A percentile compares a stretch with the other conserved stretches of the same genome.
Conservation (phyloP, 2,797 vertebrate genomes). For the Eulemur coronatus region DNA sequence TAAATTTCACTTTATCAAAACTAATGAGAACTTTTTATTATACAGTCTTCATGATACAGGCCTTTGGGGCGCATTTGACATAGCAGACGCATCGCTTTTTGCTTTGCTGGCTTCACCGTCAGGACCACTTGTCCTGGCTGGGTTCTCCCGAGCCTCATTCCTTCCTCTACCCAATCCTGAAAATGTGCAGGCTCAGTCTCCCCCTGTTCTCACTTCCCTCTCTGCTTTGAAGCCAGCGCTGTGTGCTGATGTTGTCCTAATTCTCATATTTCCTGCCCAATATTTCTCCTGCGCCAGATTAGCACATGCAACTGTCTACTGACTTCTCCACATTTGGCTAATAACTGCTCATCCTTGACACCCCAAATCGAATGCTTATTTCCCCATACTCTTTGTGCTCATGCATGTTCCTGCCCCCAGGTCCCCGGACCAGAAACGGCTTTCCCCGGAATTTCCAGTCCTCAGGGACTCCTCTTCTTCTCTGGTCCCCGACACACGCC, state of each 20-base stretch:
- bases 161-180: neutral
- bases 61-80: neutral
- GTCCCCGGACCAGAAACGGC: too few species aligned
- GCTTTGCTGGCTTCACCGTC: rapidly evolving
- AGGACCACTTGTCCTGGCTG: neutral
- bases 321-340: neutral
- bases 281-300: neutral
- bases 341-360: neutral
- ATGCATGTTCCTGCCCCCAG: too few species aligned
- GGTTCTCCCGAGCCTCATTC: neutral
- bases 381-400: neutral
- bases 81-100: neutral
- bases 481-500: too few species aligned
- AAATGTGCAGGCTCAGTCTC: neutral
- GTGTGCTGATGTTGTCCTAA: neutral
- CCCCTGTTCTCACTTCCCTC: neutral
- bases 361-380: neutral
- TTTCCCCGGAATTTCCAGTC: neutral
- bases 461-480: neutral
- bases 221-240: neutral
- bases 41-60: neutral
- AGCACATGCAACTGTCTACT: too few species aligned
- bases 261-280: rapidly evolving
- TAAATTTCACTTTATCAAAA: neutral
- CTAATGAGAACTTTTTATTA: neutral